Evolutionary conservation across 2,113 vertebrate genomes (phyloP).

Genomic region (Agapornis roseicollis): DNA sequence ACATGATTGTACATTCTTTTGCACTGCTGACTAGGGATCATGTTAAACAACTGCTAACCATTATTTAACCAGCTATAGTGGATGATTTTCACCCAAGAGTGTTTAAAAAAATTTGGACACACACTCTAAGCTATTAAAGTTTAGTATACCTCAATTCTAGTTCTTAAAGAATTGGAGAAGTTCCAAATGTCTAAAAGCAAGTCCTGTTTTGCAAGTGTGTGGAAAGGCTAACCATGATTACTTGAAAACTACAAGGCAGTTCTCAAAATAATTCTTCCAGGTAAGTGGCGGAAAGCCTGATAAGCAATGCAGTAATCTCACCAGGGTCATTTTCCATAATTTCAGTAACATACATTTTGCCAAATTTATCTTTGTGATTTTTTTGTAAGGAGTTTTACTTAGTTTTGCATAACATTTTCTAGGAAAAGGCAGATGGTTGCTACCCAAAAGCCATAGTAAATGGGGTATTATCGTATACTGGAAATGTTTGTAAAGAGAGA

Average conservation of each 20-base stretch:
- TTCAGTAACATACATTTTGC: background rate
- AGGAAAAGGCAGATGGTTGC: background rate
- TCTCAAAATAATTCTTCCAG: background rate
- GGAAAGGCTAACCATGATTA: background rate
- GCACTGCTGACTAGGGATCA: background rate
- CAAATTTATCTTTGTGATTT: background rate
- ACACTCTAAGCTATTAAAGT: background rate
- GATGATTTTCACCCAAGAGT: background rate
- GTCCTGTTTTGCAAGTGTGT: background rate
- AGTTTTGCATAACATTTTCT: background rate
- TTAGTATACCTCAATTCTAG: background rate
- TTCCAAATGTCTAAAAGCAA: background rate
- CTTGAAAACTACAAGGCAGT: background rate
- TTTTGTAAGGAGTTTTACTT: background rate
- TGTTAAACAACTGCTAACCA: background rate
- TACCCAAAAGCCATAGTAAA: background rate
- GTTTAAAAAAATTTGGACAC: background rate
- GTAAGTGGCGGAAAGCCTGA: background rate
- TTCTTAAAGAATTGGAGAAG: background rate
- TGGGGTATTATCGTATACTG: background rate
- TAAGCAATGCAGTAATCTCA: background rate
- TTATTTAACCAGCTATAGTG: background rate
- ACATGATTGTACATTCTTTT: background rate
- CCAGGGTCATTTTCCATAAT: background rate
- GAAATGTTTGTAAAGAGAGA: background rate